A percentile compares a stretch with the other conserved stretches of the same genome.
These are phyloP conservation scores for Hippocampus guttulatus DNA, from an alignment of 2,113 vertebrate genomes.

Conservation along the genomic window DNA sequence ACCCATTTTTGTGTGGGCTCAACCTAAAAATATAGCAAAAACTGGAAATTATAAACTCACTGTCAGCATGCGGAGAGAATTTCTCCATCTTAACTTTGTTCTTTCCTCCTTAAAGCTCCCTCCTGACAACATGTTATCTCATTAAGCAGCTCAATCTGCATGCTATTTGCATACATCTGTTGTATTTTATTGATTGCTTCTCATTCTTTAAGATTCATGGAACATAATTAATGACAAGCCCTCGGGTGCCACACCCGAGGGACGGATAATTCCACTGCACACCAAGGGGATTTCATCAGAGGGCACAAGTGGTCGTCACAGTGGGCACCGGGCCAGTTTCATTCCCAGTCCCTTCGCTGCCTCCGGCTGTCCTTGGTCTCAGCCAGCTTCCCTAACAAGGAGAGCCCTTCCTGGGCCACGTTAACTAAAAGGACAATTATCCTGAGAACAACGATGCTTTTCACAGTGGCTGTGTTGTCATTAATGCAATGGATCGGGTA, in stretches of 20 bases:
- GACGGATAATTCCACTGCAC: slow-evolving; percentile 76
- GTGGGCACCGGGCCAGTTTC: slow-evolving; percentile 75
- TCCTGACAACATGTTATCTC: slow-evolving; percentile 64
- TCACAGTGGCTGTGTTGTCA: slow-evolving; percentile 77
- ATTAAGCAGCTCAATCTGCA: slow-evolving; percentile 77
- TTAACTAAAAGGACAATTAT: slow-evolving; percentile 85
- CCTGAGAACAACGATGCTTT: slow-evolving; percentile 81
- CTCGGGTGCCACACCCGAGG: slow-evolving; percentile 68
- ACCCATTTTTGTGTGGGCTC: slow-evolving; percentile 4
- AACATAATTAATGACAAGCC: slow-evolving; percentile 78
- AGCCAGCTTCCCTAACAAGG: slow-evolving; percentile 75
- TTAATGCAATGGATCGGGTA: slow-evolving; percentile 79
- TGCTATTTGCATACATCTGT: slow-evolving; percentile 80
- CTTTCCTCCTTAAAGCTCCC: slow-evolving; percentile 20
- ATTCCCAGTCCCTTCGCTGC: slow-evolving; percentile 63
- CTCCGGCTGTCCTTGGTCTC: slow-evolving; percentile 73
- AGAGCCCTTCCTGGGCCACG: slow-evolving; percentile 67
- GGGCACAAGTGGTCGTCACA: slow-evolving; percentile 76
- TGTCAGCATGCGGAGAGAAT: not conserved
- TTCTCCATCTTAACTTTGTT: slow-evolving; percentile 26
- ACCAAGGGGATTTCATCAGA: slow-evolving; percentile 74
- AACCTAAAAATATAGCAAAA: slow-evolving; percentile 1
- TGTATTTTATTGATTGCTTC: slow-evolving; percentile 79
- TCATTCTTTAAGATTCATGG: slow-evolving; percentile 78
- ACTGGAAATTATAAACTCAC: not conserved